Evolutionary conservation across 1,140 invertebrate species (phyloP).

Genomic region (Gonatopus flavifemur): DNA sequence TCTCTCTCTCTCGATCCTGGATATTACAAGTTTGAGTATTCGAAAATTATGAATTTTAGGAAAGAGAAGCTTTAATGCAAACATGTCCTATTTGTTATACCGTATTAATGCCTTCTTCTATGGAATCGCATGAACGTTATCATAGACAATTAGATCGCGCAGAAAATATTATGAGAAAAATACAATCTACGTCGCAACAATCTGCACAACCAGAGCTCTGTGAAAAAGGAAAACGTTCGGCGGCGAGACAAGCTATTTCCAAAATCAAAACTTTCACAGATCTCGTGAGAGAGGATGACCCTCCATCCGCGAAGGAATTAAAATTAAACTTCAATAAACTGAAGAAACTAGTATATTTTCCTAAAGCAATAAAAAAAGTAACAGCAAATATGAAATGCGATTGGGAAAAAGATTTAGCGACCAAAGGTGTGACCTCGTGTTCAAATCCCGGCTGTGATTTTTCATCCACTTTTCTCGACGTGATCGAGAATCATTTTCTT

Average conservation of each 20-base stretch:
- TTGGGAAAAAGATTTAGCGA: slow-evolving; percentile 39
- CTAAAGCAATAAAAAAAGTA: slow-evolving; percentile 29
- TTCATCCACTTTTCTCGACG: slow-evolving; percentile 22
- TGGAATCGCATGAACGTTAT: slow-evolving; percentile 58
- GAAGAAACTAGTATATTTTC: slow-evolving; percentile 35
- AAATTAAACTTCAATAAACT: slow-evolving; percentile 16
- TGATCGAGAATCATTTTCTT: slow-evolving; percentile 41
- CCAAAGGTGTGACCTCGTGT: slow-evolving; percentile 29
- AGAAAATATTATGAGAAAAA: slow-evolving; percentile 27
- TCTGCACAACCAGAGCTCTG: not conserved
- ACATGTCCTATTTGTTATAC: slow-evolving; percentile 61
- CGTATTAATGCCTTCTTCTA: slow-evolving; percentile 62
- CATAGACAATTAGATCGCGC: slow-evolving; percentile 38
- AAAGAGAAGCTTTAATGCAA: slow-evolving; percentile 56
- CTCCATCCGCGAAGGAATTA: slow-evolving; percentile 4
- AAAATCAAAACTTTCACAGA: slow-evolving; percentile 45
- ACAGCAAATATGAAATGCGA: slow-evolving; percentile 32
- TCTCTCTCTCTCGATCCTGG: no score
- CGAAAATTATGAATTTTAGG: slow-evolving; percentile 40
- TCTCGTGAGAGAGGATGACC: slow-evolving; percentile 28
- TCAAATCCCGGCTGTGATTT: slow-evolving; percentile 40
- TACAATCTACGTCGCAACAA: not conserved
- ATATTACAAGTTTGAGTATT: not conserved
- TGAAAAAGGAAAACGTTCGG: slow-evolving; percentile 53
- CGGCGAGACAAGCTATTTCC: slow-evolving; percentile 57